Conservation (phyloP, 2,797 vertebrate species). For the Pseudochirops cupreus region DNA sequence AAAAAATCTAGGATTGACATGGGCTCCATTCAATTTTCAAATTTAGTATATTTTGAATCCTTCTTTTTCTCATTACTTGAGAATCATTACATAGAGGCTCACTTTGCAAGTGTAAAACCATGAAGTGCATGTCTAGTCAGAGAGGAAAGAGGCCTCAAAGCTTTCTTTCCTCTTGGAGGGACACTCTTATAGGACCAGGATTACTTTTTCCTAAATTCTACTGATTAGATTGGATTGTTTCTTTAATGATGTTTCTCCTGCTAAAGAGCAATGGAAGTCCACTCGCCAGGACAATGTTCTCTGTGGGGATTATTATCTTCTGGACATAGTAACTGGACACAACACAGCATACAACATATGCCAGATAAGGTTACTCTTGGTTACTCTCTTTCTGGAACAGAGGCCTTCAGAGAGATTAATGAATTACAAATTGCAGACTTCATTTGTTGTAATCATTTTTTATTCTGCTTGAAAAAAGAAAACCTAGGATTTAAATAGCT, state of each 20-base stretch:
- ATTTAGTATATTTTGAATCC: background rate
- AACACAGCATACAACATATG: background rate
- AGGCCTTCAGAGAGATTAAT: conserved; percentile 39
- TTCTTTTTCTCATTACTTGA: background rate
- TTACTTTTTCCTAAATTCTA: conserved; percentile 5
- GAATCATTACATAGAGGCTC: background rate
- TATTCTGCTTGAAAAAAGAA: conserved; percentile 28
- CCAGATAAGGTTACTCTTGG: conserved; percentile 1
- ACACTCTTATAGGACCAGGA: conserved; percentile 3
- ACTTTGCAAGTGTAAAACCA: background rate
- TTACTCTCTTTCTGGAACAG: conserved; percentile 34
- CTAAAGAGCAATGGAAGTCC: conserved; percentile 48
- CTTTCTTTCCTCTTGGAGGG: background rate
- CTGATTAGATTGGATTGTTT: conserved; percentile 2
- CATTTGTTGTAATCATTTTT: conserved; percentile 22
- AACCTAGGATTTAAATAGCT: conserved; percentile 44
- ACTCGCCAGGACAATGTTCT: background rate
- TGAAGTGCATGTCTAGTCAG: background rate
- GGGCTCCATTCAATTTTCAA: background rate
- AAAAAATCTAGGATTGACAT: background rate
- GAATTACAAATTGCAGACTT: conserved; percentile 42
- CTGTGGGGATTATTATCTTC: conserved; percentile 20
- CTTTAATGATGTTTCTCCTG: conserved; percentile 7
- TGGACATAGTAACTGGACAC: background rate
- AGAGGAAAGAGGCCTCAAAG: conserved; percentile 15